phyloP scores from a whole-genome alignment of 2,888 invertebrate genomes.

The Apotomis capreana region DNA sequence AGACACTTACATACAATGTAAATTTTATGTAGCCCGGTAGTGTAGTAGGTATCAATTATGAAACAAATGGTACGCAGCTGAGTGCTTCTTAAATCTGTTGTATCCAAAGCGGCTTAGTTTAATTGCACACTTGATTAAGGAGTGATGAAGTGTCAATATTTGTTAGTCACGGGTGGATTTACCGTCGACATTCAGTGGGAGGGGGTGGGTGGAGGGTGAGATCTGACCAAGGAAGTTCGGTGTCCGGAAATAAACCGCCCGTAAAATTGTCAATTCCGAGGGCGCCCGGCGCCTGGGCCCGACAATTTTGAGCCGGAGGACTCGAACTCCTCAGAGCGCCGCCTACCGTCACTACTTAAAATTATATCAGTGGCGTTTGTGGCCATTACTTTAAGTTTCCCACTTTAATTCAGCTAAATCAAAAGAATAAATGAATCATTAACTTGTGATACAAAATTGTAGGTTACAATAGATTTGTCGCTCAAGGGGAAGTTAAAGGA shows the following conservation, averaged over 20 bases:
- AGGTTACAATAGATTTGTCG: background rate
- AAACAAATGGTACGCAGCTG: slow-evolving; percentile 42
- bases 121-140: slow-evolving; percentile 26
- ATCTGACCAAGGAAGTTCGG: slow-evolving; percentile 78
- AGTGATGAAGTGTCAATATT: slow-evolving; percentile 32
- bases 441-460: background rate
- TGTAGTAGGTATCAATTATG: slow-evolving; percentile 47
- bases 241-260: slow-evolving; percentile 86
- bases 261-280: slow-evolving; percentile 88
- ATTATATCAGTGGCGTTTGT: slow-evolving; percentile 2
- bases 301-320: slow-evolving; percentile 67
- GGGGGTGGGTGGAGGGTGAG: slow-evolving; percentile 61
- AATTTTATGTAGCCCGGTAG: slow-evolving; percentile 76
- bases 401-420: background rate
- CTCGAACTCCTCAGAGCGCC: slow-evolving; percentile 7
- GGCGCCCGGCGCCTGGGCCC: slow-evolving; percentile 69
- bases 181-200: slow-evolving; percentile 59
- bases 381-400: background rate
- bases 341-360: slow-evolving; percentile 26
- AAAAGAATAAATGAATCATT: too few species aligned
- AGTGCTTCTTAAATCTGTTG: slow-evolving; percentile 5
- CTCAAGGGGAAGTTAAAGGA: too few species aligned
- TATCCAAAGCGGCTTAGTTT: background rate
- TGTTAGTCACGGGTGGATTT: slow-evolving; percentile 32
- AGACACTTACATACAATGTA: slow-evolving; percentile 83